phyloP scores from a whole-genome alignment of 2,888 invertebrate genomes.

The Xestoiulus laeticollis region DNA sequence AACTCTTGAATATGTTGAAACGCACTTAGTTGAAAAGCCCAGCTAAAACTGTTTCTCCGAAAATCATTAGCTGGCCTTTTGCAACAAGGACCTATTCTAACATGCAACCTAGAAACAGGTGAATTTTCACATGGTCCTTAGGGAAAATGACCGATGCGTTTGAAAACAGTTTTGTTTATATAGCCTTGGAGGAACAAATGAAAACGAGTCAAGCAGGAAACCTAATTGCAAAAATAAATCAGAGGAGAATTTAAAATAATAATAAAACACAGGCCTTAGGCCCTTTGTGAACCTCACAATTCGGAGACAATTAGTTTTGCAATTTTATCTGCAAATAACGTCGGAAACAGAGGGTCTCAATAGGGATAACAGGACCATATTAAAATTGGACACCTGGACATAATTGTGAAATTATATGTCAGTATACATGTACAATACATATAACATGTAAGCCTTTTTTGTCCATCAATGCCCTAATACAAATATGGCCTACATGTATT shows the following conservation, averaged over 20 bases:
- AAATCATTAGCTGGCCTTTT: neutral
- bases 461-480: no score
- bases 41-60: neutral
- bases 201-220: neutral
- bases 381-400: no score
- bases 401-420: no score
- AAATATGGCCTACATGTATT: no score
- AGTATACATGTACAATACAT: no score
- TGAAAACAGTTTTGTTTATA: neutral
- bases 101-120: neutral
- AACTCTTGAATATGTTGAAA: constrained; percentile 20
- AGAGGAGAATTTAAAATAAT: neutral
- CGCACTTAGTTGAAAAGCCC: constrained; percentile 14
- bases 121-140: neutral
- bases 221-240: neutral
- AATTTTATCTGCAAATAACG: no score
- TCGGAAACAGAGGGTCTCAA: no score
- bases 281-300: no score
- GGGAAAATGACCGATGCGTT: neutral
- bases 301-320: no score
- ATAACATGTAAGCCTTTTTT: no score
- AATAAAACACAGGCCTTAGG: neutral
- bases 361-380: no score
- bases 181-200: neutral
- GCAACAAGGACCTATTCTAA: neutral